Base-by-base conservation (phyloP, 2,797 vertebrate species). In the Ispidina picta region DNA sequence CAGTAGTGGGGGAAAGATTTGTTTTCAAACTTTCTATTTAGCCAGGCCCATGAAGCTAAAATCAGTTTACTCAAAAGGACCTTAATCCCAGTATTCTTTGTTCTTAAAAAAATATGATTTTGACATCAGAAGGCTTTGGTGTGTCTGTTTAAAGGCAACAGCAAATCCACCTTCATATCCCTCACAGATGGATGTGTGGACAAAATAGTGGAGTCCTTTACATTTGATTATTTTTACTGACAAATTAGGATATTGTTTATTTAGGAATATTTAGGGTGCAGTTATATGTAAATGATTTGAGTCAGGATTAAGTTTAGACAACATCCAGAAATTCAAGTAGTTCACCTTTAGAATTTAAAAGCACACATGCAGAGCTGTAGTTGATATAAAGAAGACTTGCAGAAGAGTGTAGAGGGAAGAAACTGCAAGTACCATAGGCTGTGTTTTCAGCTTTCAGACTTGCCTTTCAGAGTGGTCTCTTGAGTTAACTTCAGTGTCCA, bases 381-480 rank as follows among this genome's bases (percentile, higher is more conserved):
- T 0, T 52, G 56, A 51, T 64, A 9, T 8, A 31, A 43, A 25
- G 44, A 63, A 28, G 0, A 1, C 43, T 37, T 35, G 18, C 16
- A 81, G 70, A 48, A 83, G 74, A 80, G 29, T 0, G 1, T 10
- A 10, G 21, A 72, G 63, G 25, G 21, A 58, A 69, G 17, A 52
- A 88, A 31, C 16, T 73, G 43, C 64, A 55, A 55, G 15, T 20
- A n/a, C 18, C 68, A 48, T n/a, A n/a, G 31, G 19, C 0, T 83
- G 51, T n/a, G 63, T 21, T 25, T 72, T 22, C 19, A 35, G 19
- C 29, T 88, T 88, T 75, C 82, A 78, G 68, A 51, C 16, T 11
- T 51, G 69, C 22, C 54, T 80, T 68, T 88, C 59, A 14, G 59
- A 48, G 21, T 2, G 17, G 13, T 18, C 58, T 43, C 21, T 33